Evolutionary conservation across 2,113 vertebrate genomes (phyloP).

Genomic region (Melanerpes aurifrons): DNA sequence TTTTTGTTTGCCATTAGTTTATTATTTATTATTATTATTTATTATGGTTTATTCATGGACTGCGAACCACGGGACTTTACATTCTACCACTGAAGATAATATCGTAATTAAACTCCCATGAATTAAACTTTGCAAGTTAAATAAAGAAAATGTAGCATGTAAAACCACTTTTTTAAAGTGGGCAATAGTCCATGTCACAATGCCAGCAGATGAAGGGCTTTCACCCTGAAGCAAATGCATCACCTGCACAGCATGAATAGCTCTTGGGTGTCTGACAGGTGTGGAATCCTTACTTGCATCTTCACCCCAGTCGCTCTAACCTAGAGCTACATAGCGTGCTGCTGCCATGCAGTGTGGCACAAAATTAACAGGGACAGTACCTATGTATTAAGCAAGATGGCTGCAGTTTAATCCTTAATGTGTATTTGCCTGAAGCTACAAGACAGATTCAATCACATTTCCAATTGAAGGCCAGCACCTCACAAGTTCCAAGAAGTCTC

Average conservation of each 20-base stretch:
- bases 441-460: not conserved
- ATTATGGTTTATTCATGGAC: not conserved
- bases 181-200: not conserved
- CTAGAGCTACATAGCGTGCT: not conserved
- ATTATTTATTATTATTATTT: too few relatives aligned
- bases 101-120: not conserved
- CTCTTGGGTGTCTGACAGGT: not conserved
- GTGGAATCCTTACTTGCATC: not conserved
- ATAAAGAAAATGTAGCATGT: not conserved
- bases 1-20: not conserved
- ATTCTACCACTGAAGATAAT: not conserved
- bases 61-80: not conserved
- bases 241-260: not conserved
- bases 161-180: not conserved
- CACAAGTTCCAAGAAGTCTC: not conserved
- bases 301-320: not conserved
- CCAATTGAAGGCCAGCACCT: not conserved
- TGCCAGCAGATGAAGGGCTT: not conserved
- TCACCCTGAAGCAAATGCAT: not conserved
- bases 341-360: not conserved
- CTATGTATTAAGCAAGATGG: not conserved
- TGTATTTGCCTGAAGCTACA: not conserved
- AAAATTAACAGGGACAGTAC: not conserved
- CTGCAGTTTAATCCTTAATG: not conserved
- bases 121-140: not conserved